Percentiles rank a stretch among this genome's conserved stretches.
Conservation (phyloP, 1,140 invertebrate genomes). For the Maconellicoccus hirsutus region DNA sequence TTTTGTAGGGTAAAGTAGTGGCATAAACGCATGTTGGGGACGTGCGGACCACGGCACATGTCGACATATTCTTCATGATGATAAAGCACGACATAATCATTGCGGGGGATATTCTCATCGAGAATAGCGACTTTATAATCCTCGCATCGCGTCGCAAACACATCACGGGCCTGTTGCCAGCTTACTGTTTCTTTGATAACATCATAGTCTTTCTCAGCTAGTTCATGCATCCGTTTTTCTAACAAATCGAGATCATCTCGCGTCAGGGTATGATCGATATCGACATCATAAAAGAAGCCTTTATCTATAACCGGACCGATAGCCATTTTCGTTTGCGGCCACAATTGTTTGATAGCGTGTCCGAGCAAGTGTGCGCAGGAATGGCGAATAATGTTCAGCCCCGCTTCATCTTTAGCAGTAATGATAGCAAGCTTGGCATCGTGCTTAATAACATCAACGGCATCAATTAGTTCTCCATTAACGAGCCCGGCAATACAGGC, state of each 20-base stretch:
- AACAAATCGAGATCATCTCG: background rate
- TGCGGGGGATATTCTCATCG: background rate
- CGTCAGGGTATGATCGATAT: slow-evolving; percentile 40
- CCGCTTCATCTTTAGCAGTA: slow-evolving; percentile 88
- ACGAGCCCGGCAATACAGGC: slow-evolving; percentile 44
- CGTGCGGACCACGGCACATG: slow-evolving; percentile 92
- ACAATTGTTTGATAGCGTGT: slow-evolving; percentile 89
- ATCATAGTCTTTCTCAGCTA: background rate
- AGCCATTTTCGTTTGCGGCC: slow-evolving; percentile 88
- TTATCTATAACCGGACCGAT: slow-evolving; percentile 92
- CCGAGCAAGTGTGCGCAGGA: slow-evolving; percentile 95
- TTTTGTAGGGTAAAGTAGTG: slow-evolving; percentile 79
- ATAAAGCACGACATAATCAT: background rate
- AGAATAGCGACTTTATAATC: background rate
- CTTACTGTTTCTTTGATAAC: background rate
- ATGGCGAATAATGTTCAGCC: slow-evolving; percentile 85
- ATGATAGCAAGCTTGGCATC: slow-evolving; percentile 66
- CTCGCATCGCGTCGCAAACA: background rate
- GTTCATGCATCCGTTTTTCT: background rate
- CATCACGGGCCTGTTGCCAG: background rate
- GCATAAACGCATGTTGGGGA: slow-evolving; percentile 91
- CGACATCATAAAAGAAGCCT: slow-evolving; percentile 99
- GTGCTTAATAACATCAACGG: slow-evolving; percentile 83
- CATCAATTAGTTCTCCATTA: slow-evolving; percentile 87
- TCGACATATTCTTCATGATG: slow-evolving; percentile 57